Base-by-base conservation (phyloP, 2,797 vertebrate genomes). In the Petrocephalus schoutedeni region DNA sequence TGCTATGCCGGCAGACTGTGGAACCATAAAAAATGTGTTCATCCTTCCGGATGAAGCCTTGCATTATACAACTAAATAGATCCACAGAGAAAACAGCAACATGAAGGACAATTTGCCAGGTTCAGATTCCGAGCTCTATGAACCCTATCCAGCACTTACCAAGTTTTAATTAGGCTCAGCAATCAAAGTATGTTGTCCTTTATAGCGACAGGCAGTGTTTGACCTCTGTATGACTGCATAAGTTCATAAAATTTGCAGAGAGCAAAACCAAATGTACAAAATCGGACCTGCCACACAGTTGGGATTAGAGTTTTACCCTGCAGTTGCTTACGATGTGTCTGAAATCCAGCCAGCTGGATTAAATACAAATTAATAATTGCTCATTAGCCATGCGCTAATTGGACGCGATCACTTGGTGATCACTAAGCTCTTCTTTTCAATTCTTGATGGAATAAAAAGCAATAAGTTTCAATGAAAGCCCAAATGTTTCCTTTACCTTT, bases 341-440 rank as follows among this genome's bases (percentile, higher is more conserved):
- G 83, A 51, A 28, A 85, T 58, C 36, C 2, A 7, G 16, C 28
- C 23, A 58, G 28, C 0, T 4, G 21, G 23, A 85, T 23, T 32
- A 53, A 54, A 53, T 57, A 85, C 53, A 23, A 85, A 58, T 54
- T 28, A 53, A 85, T 77, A 8, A 32, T 45, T 19, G 71, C 36
- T 77, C 16, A n/a, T 77, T 77, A 67, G 64, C 64, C 71, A 77
- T 45, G 71, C n/a, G 71, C 71, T 45, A 77, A 77, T 77, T 14
- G 16, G 71, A 45, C 19, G 32, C 67, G 36, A 74, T 19, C 67
- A 74, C 67, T 74, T 41, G 36, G 67, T 8, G 28, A 28, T 74
- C 36, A 45, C 16, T 77, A 19, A 77, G 36, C 71, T 77, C 16
- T 4, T 77, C 7, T 77, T 57, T 14, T 57, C 6, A 41, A 41